A percentile compares a stretch with the other conserved stretches of the same genome.
These are phyloP conservation scores for Gorsachius goisagi DNA, from an alignment of 2,113 vertebrate species.

Conservation along the genomic window DNA sequence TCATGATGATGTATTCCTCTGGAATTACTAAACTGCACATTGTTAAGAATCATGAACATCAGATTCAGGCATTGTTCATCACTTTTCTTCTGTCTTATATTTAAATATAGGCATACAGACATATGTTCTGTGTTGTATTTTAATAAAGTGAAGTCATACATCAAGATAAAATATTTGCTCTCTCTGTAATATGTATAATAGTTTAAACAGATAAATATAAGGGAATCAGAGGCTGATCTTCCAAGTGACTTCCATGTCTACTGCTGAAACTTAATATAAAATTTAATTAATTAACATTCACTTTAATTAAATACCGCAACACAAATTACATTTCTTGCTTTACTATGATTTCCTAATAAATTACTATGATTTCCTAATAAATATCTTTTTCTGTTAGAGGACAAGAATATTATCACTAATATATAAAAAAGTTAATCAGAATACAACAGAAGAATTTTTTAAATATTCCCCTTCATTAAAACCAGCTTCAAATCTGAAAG, in stretches of 20 bases:
- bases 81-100: neutral
- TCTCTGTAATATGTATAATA: neutral
- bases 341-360: neutral
- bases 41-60: neutral
- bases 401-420: neutral
- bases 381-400: neutral
- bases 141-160: neutral
- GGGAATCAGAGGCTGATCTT: neutral
- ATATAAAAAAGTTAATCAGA: neutral
- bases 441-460: neutral
- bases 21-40: neutral
- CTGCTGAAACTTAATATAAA: neutral
- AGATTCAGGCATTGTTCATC: neutral
- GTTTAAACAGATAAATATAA: neutral
- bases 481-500: neutral
- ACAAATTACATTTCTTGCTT: neutral
- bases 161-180: neutral
- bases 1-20: neutral
- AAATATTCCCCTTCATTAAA: neutral
- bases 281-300: neutral
- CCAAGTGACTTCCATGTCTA: neutral
- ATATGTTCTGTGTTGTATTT: neutral
- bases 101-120: neutral
- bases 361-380: accelerated
- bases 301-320: neutral